Base-by-base conservation (phyloP, 2,888 invertebrate species). In the Drosophila buzzatii region DNA sequence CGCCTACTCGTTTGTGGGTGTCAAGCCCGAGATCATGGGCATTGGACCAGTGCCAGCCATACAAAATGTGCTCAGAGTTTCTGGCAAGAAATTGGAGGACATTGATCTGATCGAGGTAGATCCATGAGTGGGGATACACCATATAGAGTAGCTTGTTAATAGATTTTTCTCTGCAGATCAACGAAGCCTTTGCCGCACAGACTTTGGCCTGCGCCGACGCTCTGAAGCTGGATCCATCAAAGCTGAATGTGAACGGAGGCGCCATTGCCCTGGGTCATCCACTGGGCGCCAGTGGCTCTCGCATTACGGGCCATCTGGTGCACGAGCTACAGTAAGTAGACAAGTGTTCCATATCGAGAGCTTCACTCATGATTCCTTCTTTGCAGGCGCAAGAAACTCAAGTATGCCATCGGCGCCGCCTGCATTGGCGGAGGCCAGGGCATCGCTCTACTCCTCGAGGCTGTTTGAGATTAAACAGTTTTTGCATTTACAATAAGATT, bases 371-470 rank as follows among this genome's bases (percentile, higher is more conserved):
- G 7, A 18, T 35, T 18, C 14, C 8, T 4, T 23, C 41, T 53
- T 74, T 35, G 6, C 61, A 98, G 98, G 93, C 96, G 98, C 77
- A 96, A 96, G 76, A 96, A 96, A 53, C 95, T 96, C 33, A 98
- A 98, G 93, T 95, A 96, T 70, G 99, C 96, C 39, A 96, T 99
- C 91, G 99, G 99, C 12, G 96, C 99, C 1, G 99, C 99, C 0
- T 99, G 99, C 93, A 99, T 99, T 93, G 99, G 99, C 35, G 99
- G 99, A 51, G 99, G 99, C 3, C 99, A 99, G 94, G 99, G 99
- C 70, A 99, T 99, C 90, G 98, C 99, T 2, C 89, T 99, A 16
- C 94, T 99, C 91, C 92, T 99, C 51, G 99, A 99, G 93, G 93
- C 95, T 27, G 91, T 91, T 70, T 92, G 83, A 84, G 33, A 18